A percentile compares a stretch with the other conserved stretches of the same genome.
Conservation (phyloP, 2,888 invertebrate species). For the Epinotia ramella region DNA sequence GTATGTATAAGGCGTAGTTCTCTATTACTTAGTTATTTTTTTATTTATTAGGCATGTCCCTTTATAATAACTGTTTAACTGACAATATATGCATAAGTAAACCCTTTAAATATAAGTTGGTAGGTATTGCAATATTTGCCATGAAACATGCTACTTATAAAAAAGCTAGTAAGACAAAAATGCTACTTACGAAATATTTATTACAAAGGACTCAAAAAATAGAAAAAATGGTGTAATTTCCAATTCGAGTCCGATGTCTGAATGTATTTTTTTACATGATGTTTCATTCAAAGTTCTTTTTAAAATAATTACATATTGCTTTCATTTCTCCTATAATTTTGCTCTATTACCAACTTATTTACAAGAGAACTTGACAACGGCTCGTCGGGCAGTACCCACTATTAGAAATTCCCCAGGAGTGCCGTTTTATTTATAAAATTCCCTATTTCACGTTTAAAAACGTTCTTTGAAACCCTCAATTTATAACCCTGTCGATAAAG, state of each 20-base stretch:
- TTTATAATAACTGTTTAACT: no score
- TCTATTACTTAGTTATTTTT: no score
- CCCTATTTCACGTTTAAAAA: constrained; percentile 59
- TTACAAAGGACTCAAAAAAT: no score
- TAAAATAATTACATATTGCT: neutral
- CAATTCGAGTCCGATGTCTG: neutral
- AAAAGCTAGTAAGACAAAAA: no score
- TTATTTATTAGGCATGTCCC: no score
- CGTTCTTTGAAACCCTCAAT: constrained; percentile 61
- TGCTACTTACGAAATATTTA: no score
- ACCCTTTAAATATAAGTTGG: no score
- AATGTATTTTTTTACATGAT: neutral
- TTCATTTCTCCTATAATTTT: neutral
- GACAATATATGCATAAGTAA: no score
- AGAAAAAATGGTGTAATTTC: no score
- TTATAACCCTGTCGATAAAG: constrained; percentile 62
- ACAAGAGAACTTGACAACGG: constrained; percentile 23
- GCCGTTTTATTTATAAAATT: constrained; percentile 59
- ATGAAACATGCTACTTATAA: no score
- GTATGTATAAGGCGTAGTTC: no score
- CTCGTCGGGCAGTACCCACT: constrained; percentile 39
- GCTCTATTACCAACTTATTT: constrained; percentile 5
- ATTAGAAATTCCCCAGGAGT: constrained; percentile 55
- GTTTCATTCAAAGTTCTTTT: neutral
- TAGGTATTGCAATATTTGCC: no score